Percentiles rank a stretch among this genome's conserved stretches.
Evolutionary conservation across 2,888 invertebrate genomes (phyloP).

Genomic region (Liposcelis brunnea): DNA sequence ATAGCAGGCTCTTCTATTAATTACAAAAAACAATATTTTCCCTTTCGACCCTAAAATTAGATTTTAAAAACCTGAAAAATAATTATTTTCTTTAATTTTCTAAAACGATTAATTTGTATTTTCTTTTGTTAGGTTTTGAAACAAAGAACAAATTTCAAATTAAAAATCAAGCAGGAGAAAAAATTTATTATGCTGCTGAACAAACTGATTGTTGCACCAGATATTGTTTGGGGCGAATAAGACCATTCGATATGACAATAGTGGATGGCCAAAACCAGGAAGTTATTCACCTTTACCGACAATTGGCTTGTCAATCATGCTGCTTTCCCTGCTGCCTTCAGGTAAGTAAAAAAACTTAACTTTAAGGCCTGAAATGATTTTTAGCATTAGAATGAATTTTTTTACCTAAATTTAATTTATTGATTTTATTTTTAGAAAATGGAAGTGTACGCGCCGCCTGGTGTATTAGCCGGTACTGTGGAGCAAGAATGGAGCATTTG

Average conservation of each 20-base stretch:
- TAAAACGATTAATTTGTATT: too few species aligned
- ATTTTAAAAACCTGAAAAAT: neutral
- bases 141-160: constrained; percentile 78
- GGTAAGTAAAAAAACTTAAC: constrained; percentile 23
- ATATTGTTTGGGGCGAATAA: constrained; percentile 62
- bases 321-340: constrained; percentile 75
- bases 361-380: too few species aligned
- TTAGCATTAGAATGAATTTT: neutral
- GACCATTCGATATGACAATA: constrained; percentile 78
- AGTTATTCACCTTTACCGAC: constrained; percentile 70
- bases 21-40: neutral
- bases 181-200: constrained; percentile 63
- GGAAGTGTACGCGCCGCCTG: constrained; percentile 59
- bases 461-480: constrained; percentile 48
- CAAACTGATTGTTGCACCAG: constrained; percentile 72
- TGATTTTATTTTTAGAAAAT: constrained; percentile 35
- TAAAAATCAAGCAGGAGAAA: constrained; percentile 60
- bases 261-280: constrained; percentile 62
- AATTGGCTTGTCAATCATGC: constrained; percentile 65
- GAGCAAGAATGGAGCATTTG: constrained; percentile 63
- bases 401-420: constrained; percentile 3
- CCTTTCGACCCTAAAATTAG: neutral
- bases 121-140: constrained; percentile 45
- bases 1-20: too few species aligned
- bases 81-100: too few species aligned